Evolutionary conservation across 2,113 vertebrate species (phyloP).

Genomic region (Procavia capensis): DNA sequence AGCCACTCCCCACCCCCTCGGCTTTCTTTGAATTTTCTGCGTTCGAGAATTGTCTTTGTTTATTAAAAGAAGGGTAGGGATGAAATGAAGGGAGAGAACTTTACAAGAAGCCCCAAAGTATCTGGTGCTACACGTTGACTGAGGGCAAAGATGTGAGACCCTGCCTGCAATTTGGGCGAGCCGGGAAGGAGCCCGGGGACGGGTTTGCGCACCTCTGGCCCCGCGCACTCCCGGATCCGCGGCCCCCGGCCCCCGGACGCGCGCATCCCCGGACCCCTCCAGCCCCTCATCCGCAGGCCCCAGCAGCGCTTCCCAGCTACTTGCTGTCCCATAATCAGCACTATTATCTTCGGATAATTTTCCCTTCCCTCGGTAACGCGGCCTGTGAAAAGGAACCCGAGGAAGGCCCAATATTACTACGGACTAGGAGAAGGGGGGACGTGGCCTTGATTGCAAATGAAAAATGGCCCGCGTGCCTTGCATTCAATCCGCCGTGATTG

Average conservation of each 20-base stretch:
- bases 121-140: background rate
- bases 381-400: constrained; percentile 66
- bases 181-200: background rate
- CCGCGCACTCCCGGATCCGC: accelerated
- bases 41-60: background rate
- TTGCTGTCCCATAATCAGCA: constrained; percentile 66
- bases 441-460: constrained; percentile 85
- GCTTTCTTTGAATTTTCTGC: background rate
- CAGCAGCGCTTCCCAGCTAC: background rate
- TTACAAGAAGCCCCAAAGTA: background rate
- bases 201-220: no score
- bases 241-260: no score
- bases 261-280: background rate
- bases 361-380: constrained; percentile 51
- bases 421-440: constrained; percentile 69
- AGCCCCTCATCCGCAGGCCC: background rate
- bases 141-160: background rate
- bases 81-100: background rate
- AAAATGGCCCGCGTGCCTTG: constrained; percentile 76
- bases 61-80: background rate
- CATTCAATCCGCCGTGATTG: constrained; percentile 76
- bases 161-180: background rate
- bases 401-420: constrained; percentile 68
- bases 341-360: constrained; percentile 71
- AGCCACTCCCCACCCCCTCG: background rate